A percentile compares a stretch with the other conserved stretches of the same genome.
phyloP scores from a whole-genome alignment of 2,888 invertebrate species.

The Oscheius onirici region DNA sequence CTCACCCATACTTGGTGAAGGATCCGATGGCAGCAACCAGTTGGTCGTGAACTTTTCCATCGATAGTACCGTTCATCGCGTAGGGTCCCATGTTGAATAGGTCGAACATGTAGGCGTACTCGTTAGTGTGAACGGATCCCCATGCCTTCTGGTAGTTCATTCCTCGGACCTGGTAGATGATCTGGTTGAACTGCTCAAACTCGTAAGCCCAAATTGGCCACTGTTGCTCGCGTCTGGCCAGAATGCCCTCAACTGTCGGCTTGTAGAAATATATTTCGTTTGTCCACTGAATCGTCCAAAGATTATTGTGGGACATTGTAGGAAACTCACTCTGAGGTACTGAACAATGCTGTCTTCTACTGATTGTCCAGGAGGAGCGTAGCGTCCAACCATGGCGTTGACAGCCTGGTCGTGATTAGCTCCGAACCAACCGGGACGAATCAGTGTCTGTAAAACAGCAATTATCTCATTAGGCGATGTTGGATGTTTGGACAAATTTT shows the following conservation, averaged over 20 bases:
- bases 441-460: background rate
- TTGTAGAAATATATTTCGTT: background rate
- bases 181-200: background rate
- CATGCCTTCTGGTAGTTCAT: background rate
- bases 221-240: background rate
- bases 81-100: slow-evolving; percentile 1
- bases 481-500: no score
- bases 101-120: slow-evolving; percentile 3
- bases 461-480: no score
- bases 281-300: background rate
- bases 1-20: no score
- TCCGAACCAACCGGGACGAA: background rate
- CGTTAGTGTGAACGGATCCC: slow-evolving; percentile 10
- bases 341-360: background rate
- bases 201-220: slow-evolving; percentile 1
- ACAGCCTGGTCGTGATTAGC: background rate
- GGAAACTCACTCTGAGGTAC: background rate
- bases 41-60: no score
- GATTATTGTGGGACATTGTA: background rate
- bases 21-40: no score
- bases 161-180: background rate
- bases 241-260: background rate
- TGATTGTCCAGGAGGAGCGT: background rate
- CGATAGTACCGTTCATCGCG: no score
- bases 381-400: background rate